Evolutionary conservation across 2,113 vertebrate genomes (phyloP).

Genomic region (Cyanistes caeruleus): DNA sequence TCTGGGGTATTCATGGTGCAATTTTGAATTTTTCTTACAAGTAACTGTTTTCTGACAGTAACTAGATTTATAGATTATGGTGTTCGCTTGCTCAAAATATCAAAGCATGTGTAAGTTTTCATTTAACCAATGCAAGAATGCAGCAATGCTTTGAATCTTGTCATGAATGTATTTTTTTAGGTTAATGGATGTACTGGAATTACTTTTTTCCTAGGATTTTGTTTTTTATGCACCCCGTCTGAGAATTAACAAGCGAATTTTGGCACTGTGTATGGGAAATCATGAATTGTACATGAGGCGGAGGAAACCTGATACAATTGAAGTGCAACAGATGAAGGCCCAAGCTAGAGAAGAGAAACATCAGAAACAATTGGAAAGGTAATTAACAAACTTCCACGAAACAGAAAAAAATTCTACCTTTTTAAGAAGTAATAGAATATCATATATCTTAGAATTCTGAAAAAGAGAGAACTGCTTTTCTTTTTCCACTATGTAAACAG

Average conservation of each 20-base stretch:
- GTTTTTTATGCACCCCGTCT: conserved; percentile 96
- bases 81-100: not conserved
- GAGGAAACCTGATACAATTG: conserved; percentile 97
- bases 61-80: not conserved
- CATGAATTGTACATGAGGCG: conserved; percentile 98
- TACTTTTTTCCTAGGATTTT: conserved; percentile 86
- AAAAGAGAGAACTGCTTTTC: not conserved
- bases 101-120: not conserved
- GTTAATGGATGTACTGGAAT: not conserved
- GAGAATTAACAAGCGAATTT: conserved; percentile 96
- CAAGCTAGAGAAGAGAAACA: conserved; percentile 97
- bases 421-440: not conserved
- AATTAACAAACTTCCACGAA: conserved; percentile 30
- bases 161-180: not conserved
- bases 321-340: conserved; percentile 99
- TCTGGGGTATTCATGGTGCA: not conserved
- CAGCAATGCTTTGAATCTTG: not conserved
- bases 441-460: not conserved
- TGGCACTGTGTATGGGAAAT: conserved; percentile 98
- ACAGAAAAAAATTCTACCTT: not conserved
- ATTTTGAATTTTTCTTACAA: not conserved
- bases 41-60: not conserved
- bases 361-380: conserved; percentile 98
- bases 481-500: not conserved
- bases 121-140: not conserved